Evolutionary conservation across 2,113 vertebrate species (phyloP).

Genomic region (Tyrannus savana): DNA sequence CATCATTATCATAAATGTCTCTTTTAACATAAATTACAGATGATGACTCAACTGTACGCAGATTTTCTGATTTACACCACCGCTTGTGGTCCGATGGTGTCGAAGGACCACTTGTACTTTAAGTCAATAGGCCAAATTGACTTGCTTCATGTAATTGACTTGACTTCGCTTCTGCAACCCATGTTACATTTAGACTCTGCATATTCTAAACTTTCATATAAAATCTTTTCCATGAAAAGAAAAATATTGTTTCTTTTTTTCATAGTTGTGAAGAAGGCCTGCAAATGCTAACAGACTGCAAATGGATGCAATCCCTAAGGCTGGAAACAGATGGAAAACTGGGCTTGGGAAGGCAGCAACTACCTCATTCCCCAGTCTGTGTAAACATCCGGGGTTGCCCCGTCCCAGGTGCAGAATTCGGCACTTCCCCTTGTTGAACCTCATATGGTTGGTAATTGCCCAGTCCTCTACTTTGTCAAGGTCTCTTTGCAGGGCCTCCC

Average conservation of each 20-base stretch:
- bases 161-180: not conserved
- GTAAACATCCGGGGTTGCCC: not conserved
- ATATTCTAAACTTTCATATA: not conserved
- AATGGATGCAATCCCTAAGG: not conserved
- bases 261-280: slow-evolving; percentile 1
- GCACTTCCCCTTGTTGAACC: not conserved
- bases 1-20: not conserved
- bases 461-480: not conserved
- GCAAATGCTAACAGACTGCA: not conserved
- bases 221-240: not conserved
- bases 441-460: not conserved
- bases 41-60: not conserved
- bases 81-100: not conserved
- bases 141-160: not conserved
- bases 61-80: not conserved
- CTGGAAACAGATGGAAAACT: slow-evolving; percentile 18
- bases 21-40: not conserved
- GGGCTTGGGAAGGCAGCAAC: not conserved
- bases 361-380: not conserved
- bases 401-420: not conserved
- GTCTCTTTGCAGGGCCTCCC: not conserved
- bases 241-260: slow-evolving; percentile 19
- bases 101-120: not conserved
- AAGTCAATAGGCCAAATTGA: not conserved
- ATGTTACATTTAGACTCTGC: not conserved